phyloP scores from a whole-genome alignment of 2,113 vertebrate species.

The Phylloscopus trochilus region DNA sequence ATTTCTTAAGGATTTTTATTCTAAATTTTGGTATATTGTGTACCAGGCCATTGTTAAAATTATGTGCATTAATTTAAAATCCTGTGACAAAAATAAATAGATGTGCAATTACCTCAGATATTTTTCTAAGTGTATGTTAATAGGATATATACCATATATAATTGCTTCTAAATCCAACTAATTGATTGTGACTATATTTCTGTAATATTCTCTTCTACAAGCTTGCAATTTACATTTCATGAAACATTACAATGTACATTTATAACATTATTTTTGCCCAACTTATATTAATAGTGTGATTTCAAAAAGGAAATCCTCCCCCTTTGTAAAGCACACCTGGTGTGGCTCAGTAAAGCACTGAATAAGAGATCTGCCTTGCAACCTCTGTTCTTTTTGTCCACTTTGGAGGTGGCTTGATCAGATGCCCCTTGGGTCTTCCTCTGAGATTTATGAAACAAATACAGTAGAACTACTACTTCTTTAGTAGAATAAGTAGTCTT shows the following conservation, averaged over 20 bases:
- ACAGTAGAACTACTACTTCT: background rate
- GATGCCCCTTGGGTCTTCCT: background rate
- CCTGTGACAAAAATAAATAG: background rate
- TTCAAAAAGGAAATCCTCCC: background rate
- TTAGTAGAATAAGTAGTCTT: background rate
- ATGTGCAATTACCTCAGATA: background rate
- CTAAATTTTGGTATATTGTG: background rate
- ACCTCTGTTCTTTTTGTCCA: background rate
- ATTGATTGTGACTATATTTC: conserved; percentile 2
- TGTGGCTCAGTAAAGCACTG: background rate
- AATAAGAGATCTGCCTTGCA: background rate
- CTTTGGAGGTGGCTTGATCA: background rate
- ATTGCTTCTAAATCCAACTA: background rate
- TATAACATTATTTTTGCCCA: background rate
- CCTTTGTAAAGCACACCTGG: background rate
- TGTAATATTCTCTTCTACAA: background rate
- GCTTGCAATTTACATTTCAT: background rate
- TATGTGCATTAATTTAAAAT: background rate
- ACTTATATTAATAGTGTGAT: background rate
- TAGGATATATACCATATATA: background rate
- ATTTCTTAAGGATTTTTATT: background rate
- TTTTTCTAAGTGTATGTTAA: conserved; percentile 2
- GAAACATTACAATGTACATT: background rate
- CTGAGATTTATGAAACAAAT: background rate
- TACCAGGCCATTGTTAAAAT: background rate